Evolutionary conservation across 2,888 invertebrate genomes (phyloP).

Genomic region (Volucella zonaria): DNA sequence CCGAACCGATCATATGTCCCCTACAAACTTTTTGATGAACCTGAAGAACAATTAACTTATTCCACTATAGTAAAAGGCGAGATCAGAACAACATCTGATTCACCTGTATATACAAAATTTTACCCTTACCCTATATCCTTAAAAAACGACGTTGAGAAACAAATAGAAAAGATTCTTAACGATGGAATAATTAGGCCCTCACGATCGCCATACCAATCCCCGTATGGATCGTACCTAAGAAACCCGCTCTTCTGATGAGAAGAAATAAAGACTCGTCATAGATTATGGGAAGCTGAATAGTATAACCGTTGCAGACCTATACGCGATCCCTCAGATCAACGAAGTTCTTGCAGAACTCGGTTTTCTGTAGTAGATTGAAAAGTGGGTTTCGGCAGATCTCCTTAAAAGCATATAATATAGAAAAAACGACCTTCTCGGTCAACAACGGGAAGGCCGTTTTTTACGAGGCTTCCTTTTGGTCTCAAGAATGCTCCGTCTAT

Average conservation of each 20-base stretch:
- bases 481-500: too few relatives aligned
- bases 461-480: too few relatives aligned
- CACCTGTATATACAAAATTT: constrained; percentile 34
- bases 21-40: background rate
- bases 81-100: constrained; percentile 23
- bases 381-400: background rate
- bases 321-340: background rate
- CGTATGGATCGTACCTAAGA: background rate
- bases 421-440: too few relatives aligned
- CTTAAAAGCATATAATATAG: background rate
- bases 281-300: constrained; percentile 13
- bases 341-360: too few relatives aligned
- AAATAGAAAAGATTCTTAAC: constrained; percentile 12
- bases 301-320: background rate
- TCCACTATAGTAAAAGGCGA: constrained; percentile 27
- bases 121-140: constrained; percentile 39
- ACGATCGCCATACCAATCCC: too few relatives aligned
- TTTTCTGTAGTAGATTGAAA: too few relatives aligned
- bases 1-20: constrained; percentile 15
- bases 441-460: too few relatives aligned
- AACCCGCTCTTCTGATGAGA: constrained; percentile 3
- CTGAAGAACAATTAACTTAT: constrained; percentile 3
- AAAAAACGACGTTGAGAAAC: constrained; percentile 33
- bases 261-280: constrained; percentile 1
- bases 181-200: too few relatives aligned